Conservation (phyloP, 2,113 vertebrate genomes). For the Polypterus senegalus region DNA sequence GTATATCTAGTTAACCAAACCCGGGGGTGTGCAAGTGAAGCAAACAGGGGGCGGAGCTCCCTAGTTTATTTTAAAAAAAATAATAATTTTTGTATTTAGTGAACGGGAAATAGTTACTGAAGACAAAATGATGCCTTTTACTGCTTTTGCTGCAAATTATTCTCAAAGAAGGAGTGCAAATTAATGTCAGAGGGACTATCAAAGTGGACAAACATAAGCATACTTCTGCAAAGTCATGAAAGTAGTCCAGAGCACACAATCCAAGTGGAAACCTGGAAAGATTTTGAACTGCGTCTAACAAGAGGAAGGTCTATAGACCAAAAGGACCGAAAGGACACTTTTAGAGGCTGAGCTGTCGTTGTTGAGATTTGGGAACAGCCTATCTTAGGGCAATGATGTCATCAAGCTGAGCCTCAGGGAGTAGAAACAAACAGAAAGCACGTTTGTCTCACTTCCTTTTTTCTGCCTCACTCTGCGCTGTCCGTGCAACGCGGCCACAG, state of each 20-base stretch:
- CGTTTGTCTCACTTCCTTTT: too few relatives aligned
- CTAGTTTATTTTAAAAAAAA: too few relatives aligned
- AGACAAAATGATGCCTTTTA: constrained; percentile 16
- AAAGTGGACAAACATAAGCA: not conserved
- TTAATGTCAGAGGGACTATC: not conserved
- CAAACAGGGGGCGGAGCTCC: too few relatives aligned
- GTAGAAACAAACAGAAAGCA: too few relatives aligned
- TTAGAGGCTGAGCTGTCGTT: constrained; percentile 12
- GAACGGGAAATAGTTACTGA: constrained; percentile 11
- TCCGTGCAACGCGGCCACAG: too few relatives aligned
- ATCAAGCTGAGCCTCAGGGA: too few relatives aligned
- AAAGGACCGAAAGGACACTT: constrained; percentile 6
- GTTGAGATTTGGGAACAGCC: too few relatives aligned
- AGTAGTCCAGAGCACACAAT: constrained; percentile 18
- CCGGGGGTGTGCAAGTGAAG: too few relatives aligned
- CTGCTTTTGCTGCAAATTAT: constrained; percentile 21
- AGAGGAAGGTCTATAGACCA: constrained; percentile 15
- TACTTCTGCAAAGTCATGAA: constrained; percentile 8
- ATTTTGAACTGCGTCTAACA: constrained; percentile 15
- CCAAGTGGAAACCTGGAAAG: constrained; percentile 20
- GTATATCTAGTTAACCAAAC: too few relatives aligned
- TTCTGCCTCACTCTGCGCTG: too few relatives aligned
- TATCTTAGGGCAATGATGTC: too few relatives aligned
- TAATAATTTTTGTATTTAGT: not conserved
- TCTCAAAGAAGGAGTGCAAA: constrained; percentile 6